Percentiles rank a stretch among this genome's conserved stretches.
Evolutionary conservation across 1,140 invertebrate species (phyloP).

Genomic region (Psilanteris sp.): DNA sequence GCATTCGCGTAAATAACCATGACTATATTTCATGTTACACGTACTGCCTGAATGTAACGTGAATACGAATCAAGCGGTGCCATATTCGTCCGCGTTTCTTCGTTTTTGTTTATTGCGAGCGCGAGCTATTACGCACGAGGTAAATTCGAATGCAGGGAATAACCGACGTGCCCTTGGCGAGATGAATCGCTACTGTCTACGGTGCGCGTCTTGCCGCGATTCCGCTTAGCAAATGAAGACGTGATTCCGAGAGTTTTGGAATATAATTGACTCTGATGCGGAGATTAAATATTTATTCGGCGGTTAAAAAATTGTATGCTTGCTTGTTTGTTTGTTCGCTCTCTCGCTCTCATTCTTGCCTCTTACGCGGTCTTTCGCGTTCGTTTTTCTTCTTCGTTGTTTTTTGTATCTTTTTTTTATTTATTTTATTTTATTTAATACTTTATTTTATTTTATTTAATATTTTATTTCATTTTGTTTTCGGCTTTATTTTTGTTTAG

Average conservation of each 20-base stretch:
- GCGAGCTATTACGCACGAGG: slow-evolving; percentile 66
- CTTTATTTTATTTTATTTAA: too few relatives aligned
- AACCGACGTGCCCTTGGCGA: slow-evolving; percentile 74
- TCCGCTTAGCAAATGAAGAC: slow-evolving; percentile 78
- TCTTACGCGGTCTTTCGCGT: neutral
- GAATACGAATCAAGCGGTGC: slow-evolving; percentile 67
- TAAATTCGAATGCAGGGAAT: slow-evolving; percentile 75
- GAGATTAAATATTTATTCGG: slow-evolving; percentile 43
- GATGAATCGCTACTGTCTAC: slow-evolving; percentile 74
- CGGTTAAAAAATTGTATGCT: neutral
- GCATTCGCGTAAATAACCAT: slow-evolving; percentile 62
- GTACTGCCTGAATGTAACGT: slow-evolving; percentile 47
- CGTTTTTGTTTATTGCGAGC: slow-evolving; percentile 68
- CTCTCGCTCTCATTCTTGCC: neutral
- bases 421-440: too few relatives aligned
- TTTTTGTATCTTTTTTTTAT: too few relatives aligned
- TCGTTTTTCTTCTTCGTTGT: too few relatives aligned
- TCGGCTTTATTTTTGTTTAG: too few relatives aligned
- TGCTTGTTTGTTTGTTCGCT: neutral
- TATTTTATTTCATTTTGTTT: too few relatives aligned
- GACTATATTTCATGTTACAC: slow-evolving; percentile 60
- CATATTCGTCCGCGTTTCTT: slow-evolving; percentile 68
- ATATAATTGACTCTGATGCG: slow-evolving; percentile 50
- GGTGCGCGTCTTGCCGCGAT: slow-evolving; percentile 58
- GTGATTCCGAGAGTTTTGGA: slow-evolving; percentile 38